Evolutionary conservation across 2,888 invertebrate genomes (phyloP).

Genomic region (Dryobotodes eremita): DNA sequence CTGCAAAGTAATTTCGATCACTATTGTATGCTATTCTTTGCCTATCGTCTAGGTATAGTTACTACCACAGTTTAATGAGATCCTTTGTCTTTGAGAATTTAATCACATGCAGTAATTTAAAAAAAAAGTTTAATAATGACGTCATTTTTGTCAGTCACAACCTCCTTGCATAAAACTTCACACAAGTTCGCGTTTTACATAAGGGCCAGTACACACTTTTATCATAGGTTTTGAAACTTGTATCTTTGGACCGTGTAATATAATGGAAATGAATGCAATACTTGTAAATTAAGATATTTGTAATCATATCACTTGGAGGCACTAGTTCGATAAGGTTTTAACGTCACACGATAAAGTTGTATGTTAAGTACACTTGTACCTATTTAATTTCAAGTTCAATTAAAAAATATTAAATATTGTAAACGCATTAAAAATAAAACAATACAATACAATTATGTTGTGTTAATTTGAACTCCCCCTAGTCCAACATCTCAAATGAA

Average conservation of each 20-base stretch:
- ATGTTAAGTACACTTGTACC: slow-evolving; percentile 81
- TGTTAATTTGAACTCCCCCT: slow-evolving; percentile 50
- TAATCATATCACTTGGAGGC: slow-evolving; percentile 83
- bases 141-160: slow-evolving; percentile 30
- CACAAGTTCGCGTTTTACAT: slow-evolving; percentile 2
- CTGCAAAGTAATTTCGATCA: slow-evolving; percentile 62
- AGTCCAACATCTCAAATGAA: no score
- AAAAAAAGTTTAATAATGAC: slow-evolving; percentile 28
- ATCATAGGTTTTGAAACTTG: slow-evolving; percentile 33
- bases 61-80: slow-evolving; percentile 45
- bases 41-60: slow-evolving; percentile 56
- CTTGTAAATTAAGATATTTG: slow-evolving; percentile 69
- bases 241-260: slow-evolving; percentile 62
- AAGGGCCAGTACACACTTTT: slow-evolving; percentile 43
- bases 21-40: slow-evolving; percentile 46
- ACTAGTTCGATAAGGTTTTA: slow-evolving; percentile 81
- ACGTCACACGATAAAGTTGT: slow-evolving; percentile 78
- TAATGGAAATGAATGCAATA: slow-evolving; percentile 69
- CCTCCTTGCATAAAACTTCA: slow-evolving; percentile 53
- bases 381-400: slow-evolving; percentile 80
- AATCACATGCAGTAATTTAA: slow-evolving; percentile 40
- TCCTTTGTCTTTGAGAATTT: slow-evolving; percentile 58
- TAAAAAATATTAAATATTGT: slow-evolving; percentile 83
- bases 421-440: slow-evolving; percentile 84
- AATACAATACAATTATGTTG: slow-evolving; percentile 75